A percentile compares a stretch with the other conserved stretches of the same genome.
These are phyloP conservation scores for Heliothis virescens DNA, from an alignment of 1,140 invertebrate species.

Conservation along the genomic window DNA sequence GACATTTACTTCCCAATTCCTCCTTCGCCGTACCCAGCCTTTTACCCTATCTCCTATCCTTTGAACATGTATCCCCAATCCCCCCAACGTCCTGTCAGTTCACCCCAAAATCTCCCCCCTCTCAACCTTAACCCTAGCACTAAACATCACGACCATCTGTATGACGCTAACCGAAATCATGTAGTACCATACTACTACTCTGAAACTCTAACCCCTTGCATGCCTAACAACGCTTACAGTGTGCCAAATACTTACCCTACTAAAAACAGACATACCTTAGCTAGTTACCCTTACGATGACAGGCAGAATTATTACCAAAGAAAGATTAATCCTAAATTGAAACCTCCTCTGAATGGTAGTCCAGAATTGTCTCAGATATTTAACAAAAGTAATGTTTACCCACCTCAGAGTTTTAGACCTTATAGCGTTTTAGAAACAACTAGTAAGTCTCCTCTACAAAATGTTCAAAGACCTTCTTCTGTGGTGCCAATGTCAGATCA, in stretches of 20 bases:
- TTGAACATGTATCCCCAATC: conserved; percentile 75
- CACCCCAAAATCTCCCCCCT: conserved; percentile 68
- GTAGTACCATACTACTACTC: conserved; percentile 83
- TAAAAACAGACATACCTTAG: conserved; percentile 71
- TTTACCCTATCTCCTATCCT: conserved; percentile 81
- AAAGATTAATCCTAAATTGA: conserved; percentile 65
- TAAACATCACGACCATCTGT: conserved; percentile 74
- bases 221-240: conserved; percentile 78
- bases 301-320: conserved; percentile 67
- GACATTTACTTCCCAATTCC: conserved; percentile 88
- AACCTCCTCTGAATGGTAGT: conserved; percentile 62
- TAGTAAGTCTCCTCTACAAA: conserved; percentile 68
- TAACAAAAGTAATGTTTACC: conserved; percentile 61
- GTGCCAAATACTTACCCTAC: conserved; percentile 68
- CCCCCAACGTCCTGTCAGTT: conserved; percentile 68
- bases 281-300: conserved; percentile 73
- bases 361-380: conserved; percentile 69
- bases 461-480: conserved; percentile 74
- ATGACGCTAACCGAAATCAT: conserved; percentile 83
- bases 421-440: conserved; percentile 79
- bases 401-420: conserved; percentile 70
- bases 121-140: conserved; percentile 66
- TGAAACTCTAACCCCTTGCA: conserved; percentile 78
- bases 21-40: conserved; percentile 77
- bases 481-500: conserved; percentile 76